Evolutionary conservation across 2,888 invertebrate species (phyloP), one percentile per base, ranked within the genome.

Genomic region (Creontiades dilutus): DNA sequence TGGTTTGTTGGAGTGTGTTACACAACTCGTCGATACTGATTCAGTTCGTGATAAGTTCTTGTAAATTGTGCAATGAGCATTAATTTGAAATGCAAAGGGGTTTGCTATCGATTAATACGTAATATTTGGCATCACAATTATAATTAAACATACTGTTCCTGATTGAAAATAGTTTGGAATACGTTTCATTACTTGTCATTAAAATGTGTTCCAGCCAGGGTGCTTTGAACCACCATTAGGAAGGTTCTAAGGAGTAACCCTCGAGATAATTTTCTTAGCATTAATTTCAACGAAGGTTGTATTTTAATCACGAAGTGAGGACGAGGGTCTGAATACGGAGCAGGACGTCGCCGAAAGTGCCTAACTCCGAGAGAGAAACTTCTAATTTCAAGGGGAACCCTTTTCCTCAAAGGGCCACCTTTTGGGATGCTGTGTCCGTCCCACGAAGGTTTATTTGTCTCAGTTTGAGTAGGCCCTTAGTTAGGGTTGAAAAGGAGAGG

Each of bases 401-500:
- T n/a, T 19, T 13, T 47, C 81, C 47, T 81, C 81, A 81, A 81
- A 48, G 81, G 81, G 81, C 13, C 81, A 81, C 81, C 48, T 81
- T 47, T 81, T 81, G 81, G 81, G 48, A 81, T 81, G 81, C 81
- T 52, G 81, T 81, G 81, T 48, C 81, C 81, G 81, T 81, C 19
- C 48, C 48, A n/a, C 27, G 48, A n/a, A 76, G 76, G 78, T 88
- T 88, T 88, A 88, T 88, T 88, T 80, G 88, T 55, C 61, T 76
- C 85, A 47, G 55, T 80, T 88, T 19, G 68, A 48, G 47, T 55
- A 82, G 91, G 87, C 86, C 90, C 90, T 90, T 87, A 90, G 91
- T 90, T 90, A 91, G 90, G 86, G 52, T 57, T 57, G 80, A 90
- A 88, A 90, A 52, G 55, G 86, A 75, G 37, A 86, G 88, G 90